Evolutionary conservation across 2,113 vertebrate species (phyloP).

Genomic region (Chauna torquata): DNA sequence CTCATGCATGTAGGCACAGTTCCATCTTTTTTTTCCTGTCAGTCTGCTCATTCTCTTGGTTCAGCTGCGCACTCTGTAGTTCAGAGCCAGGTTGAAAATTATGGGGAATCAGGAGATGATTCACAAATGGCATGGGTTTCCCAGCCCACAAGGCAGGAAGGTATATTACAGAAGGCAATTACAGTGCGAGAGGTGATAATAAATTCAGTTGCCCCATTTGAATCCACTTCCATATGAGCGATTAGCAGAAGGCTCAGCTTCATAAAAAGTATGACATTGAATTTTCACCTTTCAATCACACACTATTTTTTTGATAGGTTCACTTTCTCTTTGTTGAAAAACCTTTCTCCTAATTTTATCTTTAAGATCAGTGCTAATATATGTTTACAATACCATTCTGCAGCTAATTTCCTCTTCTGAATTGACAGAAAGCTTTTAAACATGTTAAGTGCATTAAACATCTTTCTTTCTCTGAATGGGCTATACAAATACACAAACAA

Average conservation of each 20-base stretch:
- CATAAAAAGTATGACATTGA: not conserved
- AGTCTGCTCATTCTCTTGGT: not conserved
- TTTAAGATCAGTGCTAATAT: not conserved
- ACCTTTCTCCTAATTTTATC: not conserved
- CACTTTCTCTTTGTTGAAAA: not conserved
- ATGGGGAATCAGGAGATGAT: not conserved
- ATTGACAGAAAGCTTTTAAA: not conserved
- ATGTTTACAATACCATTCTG: not conserved
- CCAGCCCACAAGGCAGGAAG: not conserved
- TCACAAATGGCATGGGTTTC: not conserved
- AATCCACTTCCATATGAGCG: not conserved
- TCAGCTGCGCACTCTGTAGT: not conserved
- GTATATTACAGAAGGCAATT: not conserved
- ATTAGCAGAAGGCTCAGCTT: not conserved
- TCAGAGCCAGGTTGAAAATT: not conserved
- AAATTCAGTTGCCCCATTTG: not conserved
- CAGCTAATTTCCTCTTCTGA: not conserved
- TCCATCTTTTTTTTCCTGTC: not conserved
- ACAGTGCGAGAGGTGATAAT: not conserved
- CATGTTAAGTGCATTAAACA: not conserved
- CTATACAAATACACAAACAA: not conserved
- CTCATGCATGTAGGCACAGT: not conserved
- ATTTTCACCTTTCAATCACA: not conserved
- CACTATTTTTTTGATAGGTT: not conserved
- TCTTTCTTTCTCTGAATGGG: not conserved